Conservation (phyloP, 2,888 invertebrate species). For the Papilio gigon region DNA sequence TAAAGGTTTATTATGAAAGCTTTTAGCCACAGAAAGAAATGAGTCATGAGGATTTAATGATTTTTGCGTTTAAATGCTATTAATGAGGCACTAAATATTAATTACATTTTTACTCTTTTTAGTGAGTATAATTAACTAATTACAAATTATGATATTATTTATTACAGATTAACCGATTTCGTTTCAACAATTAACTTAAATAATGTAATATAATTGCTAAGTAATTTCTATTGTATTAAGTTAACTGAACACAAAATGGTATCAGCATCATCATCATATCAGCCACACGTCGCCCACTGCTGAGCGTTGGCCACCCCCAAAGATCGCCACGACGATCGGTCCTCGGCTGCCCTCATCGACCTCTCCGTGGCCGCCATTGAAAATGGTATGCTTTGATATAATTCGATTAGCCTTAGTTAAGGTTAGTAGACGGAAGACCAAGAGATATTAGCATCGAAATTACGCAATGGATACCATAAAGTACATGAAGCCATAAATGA, state of each 20-base stretch:
- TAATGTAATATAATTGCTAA: background rate
- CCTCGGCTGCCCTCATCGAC: too few species aligned
- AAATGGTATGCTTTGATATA: background rate
- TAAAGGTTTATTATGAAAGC: background rate
- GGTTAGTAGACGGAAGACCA: background rate
- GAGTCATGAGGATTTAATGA: background rate
- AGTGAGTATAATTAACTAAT: background rate
- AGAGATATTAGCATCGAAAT: background rate
- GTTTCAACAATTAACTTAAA: background rate
- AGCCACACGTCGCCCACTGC: too few species aligned
- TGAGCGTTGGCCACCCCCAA: too few species aligned
- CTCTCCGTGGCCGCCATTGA: too few species aligned
- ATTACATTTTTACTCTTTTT: background rate
- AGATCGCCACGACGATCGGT: too few species aligned
- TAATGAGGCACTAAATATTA: background rate
- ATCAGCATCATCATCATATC: too few species aligned
- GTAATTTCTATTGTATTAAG: background rate
- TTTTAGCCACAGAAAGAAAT: background rate
- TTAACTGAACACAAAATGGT: background rate
- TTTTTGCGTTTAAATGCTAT: background rate
- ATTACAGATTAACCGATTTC: background rate
- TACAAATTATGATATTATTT: background rate
- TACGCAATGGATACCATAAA: background rate
- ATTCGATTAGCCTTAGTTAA: background rate
- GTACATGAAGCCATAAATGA: conserved; percentile 4